A percentile compares a stretch with the other conserved stretches of the same genome.
These are phyloP conservation scores for Nebria ingens DNA, from an alignment of 1,140 invertebrate species.

Conservation along the genomic window DNA sequence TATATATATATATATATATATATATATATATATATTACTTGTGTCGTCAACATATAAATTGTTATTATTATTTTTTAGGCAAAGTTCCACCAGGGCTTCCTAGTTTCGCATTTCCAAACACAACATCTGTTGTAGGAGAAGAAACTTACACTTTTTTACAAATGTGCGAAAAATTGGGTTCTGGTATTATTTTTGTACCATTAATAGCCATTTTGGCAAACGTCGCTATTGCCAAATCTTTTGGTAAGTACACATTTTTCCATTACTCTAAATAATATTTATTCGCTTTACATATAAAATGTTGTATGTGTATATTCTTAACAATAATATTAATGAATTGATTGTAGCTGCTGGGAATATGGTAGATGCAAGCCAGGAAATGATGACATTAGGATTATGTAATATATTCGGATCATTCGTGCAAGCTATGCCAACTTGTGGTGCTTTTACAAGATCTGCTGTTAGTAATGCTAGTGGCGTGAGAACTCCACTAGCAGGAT, in stretches of 20 bases:
- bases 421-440: constrained; percentile 65
- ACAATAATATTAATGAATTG: constrained; percentile 9
- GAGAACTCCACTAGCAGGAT: constrained; percentile 58
- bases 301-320: background rate
- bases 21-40: no score
- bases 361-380: constrained; percentile 62
- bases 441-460: constrained; percentile 67
- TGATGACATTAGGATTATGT: constrained; percentile 59
- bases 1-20: no score
- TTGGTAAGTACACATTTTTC: constrained; percentile 48
- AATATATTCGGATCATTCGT: constrained; percentile 66
- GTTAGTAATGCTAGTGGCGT: constrained; percentile 68
- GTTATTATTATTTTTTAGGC: no score
- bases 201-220: constrained; percentile 73
- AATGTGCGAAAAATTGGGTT: constrained; percentile 54
- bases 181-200: constrained; percentile 62
- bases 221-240: constrained; percentile 80
- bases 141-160: constrained; percentile 48
- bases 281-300: background rate
- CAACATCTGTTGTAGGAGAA: constrained; percentile 47
- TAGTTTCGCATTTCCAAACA: constrained; percentile 41
- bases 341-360: constrained; percentile 41
- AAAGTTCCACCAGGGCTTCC: constrained; percentile 56
- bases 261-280: background rate
- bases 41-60: no score